phyloP scores from a whole-genome alignment of 2,888 invertebrate species.

The Ornithoptera alexandrae region DNA sequence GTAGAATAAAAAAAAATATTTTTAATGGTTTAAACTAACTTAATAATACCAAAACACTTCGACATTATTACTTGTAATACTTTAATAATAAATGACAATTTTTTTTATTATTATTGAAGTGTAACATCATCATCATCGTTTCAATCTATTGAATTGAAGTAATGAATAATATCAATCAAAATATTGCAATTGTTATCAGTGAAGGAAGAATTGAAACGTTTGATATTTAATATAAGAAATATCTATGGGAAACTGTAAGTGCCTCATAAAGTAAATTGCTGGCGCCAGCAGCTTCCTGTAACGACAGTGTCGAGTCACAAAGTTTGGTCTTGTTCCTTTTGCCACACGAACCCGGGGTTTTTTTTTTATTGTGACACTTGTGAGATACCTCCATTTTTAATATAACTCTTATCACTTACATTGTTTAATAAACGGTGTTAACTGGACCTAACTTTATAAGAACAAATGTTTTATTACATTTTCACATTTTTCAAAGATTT shows the following conservation, averaged over 20 bases:
- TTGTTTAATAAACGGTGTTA: not conserved
- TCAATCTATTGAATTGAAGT: no score
- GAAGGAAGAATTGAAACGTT: not conserved
- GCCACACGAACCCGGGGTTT: slow-evolving; percentile 5
- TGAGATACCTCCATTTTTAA: not conserved
- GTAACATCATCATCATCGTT: no score
- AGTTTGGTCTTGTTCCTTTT: slow-evolving; percentile 18
- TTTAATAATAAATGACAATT: no score
- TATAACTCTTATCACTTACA: not conserved
- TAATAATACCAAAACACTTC: no score
- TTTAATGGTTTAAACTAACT: no score
- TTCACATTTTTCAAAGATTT: no score
- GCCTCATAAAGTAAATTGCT: slow-evolving; percentile 26
- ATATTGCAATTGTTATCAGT: not conserved
- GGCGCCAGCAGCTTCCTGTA: slow-evolving; percentile 23
- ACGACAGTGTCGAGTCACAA: slow-evolving; percentile 26
- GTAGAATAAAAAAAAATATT: no score
- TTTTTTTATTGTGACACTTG: slow-evolving; percentile 10
- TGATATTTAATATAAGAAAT: slow-evolving; percentile 17
- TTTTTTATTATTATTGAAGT: no score
- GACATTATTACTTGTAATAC: no score
- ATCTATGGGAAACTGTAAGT: slow-evolving; percentile 13
- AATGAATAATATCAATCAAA: no score
- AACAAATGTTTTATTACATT: no score
- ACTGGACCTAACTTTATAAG: no score